Evolutionary conservation across 1,140 invertebrate species (phyloP), one percentile per base, ranked within the genome.

Genomic region (Dryas iulia): DNA sequence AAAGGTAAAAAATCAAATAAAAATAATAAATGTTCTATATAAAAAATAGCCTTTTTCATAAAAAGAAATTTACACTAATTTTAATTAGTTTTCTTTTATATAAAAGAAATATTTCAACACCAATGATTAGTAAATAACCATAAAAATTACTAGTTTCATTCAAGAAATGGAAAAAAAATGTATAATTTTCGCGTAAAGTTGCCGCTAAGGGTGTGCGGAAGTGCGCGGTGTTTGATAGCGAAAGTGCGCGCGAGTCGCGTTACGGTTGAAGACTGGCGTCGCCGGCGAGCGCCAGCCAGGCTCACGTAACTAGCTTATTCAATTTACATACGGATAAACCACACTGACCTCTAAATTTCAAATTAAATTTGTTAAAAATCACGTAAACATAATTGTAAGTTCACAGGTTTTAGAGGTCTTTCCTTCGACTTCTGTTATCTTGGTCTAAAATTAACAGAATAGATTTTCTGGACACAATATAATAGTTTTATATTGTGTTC

Each of bases 211-310:
- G 66, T 56, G 62, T 59, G 66, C 77, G 79, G 73, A 79, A 82
- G 79, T 74, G 54, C 56, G 61, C 56, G 60, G 72, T 14, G 66
- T 57, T 59, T 47, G 84, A 90, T 76, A 89, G 83, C 88, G 88
- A 90, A 89, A 89, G 86, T 89, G 86, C 86, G 88, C 76, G 82
- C 82, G 82, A 74, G 76, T 76, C 74, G 81, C 83, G 84, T 71
- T 79, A 72, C 86, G 74, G 64, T 82, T 57, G 62, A 64, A 85
- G 87, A 91, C 88, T 91, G 88, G 69, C 72, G 63, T 56, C 61
- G 39, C 35, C 71, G 65, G 63, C 74, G 71, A 47, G 39, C 61
- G 60, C 69, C 69, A 52, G 52, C 61, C 66, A 63, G 59, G 66
- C 56, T 86, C 85, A 84, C 79, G 82, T 88, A 84, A 87, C 74